Conservation (phyloP, 2,797 vertebrate genomes). For the Melanotaenia nigrans region DNA sequence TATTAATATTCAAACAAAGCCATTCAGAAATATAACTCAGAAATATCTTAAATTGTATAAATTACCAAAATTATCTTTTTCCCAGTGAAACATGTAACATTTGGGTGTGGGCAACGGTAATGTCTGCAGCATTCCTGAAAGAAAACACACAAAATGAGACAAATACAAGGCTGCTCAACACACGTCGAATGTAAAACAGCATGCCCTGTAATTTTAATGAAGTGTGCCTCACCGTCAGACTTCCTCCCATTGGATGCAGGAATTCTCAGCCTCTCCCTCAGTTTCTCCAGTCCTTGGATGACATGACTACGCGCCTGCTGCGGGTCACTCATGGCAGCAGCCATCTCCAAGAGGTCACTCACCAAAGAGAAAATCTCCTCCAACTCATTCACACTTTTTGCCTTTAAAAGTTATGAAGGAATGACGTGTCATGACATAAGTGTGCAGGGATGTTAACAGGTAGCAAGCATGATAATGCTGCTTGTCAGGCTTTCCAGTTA, state of each 20-base stretch:
- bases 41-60: background rate
- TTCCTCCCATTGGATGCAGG: conserved; percentile 76
- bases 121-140: conserved; percentile 82
- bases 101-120: conserved; percentile 89
- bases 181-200: background rate
- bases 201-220: background rate
- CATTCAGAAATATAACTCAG: too few species aligned
- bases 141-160: conserved; percentile 16
- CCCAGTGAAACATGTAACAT: conserved; percentile 93
- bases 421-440: background rate
- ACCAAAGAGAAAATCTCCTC: conserved; percentile 81
- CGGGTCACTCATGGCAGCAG: conserved; percentile 73
- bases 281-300: conserved; percentile 76
- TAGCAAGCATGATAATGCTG: background rate
- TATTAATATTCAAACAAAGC: background rate
- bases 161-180: background rate
- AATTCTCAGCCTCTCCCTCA: conserved; percentile 82
- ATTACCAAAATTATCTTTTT: conserved; percentile 97
- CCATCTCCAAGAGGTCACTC: conserved; percentile 83
- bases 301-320: conserved; percentile 80
- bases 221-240: conserved; percentile 68
- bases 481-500: background rate
- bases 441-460: background rate
- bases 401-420: conserved; percentile 57
- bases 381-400: conserved; percentile 83